A percentile compares a stretch with the other conserved stretches of the same genome.
These are phyloP conservation scores for Scalopus aquaticus DNA, from an alignment of 2,113 vertebrate genomes.

Conservation along the genomic window DNA sequence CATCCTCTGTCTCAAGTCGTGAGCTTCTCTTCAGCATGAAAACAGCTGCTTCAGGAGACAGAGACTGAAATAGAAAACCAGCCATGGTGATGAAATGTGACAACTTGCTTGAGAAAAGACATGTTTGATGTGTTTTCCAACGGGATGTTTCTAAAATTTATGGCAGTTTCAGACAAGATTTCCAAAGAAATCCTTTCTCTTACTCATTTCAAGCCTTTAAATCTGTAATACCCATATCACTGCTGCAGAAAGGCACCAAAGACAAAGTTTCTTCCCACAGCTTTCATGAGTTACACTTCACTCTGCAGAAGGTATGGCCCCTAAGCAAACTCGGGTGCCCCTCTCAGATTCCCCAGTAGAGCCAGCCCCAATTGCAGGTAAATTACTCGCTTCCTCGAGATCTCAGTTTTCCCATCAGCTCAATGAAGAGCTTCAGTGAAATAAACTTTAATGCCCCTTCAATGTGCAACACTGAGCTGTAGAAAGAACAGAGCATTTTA, in stretches of 20 bases:
- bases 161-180: constrained; percentile 66
- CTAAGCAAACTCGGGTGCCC: neutral
- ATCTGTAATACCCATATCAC: constrained; percentile 33
- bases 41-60: constrained; percentile 44
- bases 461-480: neutral
- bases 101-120: constrained; percentile 66
- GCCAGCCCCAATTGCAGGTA: neutral
- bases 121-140: constrained; percentile 74
- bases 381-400: neutral
- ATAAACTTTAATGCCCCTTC: neutral
- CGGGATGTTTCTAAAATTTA: constrained; percentile 68
- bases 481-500: too few species aligned
- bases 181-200: constrained; percentile 63
- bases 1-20: neutral
- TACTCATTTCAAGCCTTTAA: constrained; percentile 40
- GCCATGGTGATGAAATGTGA: constrained; percentile 56
- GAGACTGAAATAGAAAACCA: constrained; percentile 63
- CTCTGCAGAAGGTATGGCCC: neutral
- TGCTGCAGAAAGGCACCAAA: neutral
- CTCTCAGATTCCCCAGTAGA: neutral
- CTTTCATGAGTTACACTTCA: constrained; percentile 19
- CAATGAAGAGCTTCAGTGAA: neutral
- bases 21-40: neutral
- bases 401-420: neutral
- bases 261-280: neutral